These are phyloP conservation scores for Caenorhabditis uteleia DNA, from an alignment of 2,888 invertebrate genomes.

Conservation along the genomic window DNA sequence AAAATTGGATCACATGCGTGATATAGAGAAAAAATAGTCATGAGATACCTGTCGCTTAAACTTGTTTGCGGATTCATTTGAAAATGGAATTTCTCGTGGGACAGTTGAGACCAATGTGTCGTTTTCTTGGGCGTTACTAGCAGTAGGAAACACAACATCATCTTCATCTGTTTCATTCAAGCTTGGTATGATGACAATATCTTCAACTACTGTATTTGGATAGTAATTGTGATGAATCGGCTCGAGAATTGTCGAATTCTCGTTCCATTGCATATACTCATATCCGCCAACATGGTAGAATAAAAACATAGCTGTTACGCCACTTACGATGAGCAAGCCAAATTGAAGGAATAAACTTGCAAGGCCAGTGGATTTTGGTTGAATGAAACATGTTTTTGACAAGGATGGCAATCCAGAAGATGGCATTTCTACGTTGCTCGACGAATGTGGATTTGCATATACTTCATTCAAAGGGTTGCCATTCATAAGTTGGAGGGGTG, in stretches of 20 bases:
- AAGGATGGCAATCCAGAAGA: constrained; percentile 5
- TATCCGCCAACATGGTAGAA: constrained; percentile 60
- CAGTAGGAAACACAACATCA: too few species aligned
- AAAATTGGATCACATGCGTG: too few species aligned
- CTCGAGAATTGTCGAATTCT: constrained; percentile 50
- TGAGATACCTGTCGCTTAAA: too few species aligned
- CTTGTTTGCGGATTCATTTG: not conserved
- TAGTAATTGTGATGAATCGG: constrained; percentile 34
- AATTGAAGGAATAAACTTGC: constrained; percentile 50
- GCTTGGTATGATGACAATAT: not conserved
- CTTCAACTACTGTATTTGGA: not conserved
- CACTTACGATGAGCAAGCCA: constrained; percentile 40
- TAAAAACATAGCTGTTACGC: constrained; percentile 42
- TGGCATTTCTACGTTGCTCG: too few species aligned
- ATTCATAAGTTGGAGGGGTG: too few species aligned
- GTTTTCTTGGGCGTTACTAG: too few species aligned
- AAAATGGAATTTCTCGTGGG: not conserved
- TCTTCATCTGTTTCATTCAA: too few species aligned
- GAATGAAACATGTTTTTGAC: constrained; percentile 38
- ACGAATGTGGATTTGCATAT: too few species aligned
- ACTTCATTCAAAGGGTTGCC: too few species aligned
- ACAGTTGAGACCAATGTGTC: constrained; percentile 19
- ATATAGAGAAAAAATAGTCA: too few species aligned
- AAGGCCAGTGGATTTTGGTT: constrained; percentile 46
- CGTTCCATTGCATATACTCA: constrained; percentile 53